phyloP scores from a whole-genome alignment of 2,797 vertebrate species.

The Notoglanidium macrostoma region DNA sequence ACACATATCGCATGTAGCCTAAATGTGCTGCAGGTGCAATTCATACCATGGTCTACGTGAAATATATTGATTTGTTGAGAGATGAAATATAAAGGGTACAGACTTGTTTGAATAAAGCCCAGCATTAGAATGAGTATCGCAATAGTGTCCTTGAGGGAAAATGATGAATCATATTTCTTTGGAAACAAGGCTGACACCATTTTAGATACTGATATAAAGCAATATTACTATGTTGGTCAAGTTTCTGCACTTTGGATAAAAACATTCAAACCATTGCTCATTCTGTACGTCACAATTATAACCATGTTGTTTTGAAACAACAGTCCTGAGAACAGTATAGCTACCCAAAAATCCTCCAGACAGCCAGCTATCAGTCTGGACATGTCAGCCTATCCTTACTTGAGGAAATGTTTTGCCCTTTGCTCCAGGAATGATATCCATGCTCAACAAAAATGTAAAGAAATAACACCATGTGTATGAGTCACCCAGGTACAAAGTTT shows the following conservation, averaged over 20 bases:
- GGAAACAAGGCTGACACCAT: neutral
- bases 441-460: conserved; percentile 53
- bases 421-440: conserved; percentile 31
- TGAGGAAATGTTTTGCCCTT: conserved; percentile 33
- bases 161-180: conserved; percentile 25
- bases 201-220: conserved; percentile 6
- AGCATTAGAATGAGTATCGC: conserved; percentile 39
- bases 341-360: conserved; percentile 54
- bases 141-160: conserved; percentile 33
- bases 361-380: conserved; percentile 61
- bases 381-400: conserved; percentile 55
- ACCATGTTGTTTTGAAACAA: no score
- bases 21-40: neutral
- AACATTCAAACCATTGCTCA: neutral
- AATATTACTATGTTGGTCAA: conserved; percentile 8
- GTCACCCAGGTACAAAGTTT: neutral
- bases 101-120: conserved; percentile 10
- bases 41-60: neutral
- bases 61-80: conserved; percentile 27
- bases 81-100: conserved; percentile 16
- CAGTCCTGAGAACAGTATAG: neutral
- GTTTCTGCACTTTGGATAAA: neutral
- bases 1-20: neutral
- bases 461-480: conserved; percentile 28
- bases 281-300: neutral